A percentile compares a stretch with the other conserved stretches of the same genome.
Conservation (phyloP, 2,888 invertebrate species). For the Plusia festucae region DNA sequence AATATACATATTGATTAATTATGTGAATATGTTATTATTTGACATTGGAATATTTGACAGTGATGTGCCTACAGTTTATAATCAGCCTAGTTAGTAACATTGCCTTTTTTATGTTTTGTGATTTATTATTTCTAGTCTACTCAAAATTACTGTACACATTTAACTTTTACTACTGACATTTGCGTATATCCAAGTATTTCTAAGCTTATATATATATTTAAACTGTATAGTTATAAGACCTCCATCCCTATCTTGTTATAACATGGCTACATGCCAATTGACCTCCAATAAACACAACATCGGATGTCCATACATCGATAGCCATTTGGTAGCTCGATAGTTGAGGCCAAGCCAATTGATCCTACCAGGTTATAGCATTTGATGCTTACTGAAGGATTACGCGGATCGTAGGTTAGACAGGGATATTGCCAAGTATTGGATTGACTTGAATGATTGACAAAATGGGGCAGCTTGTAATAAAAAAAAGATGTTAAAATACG, state of each 20-base stretch:
- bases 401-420: not conserved
- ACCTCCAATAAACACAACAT: constrained; percentile 24
- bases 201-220: not conserved
- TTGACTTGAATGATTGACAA: too few relatives aligned
- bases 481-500: too few relatives aligned
- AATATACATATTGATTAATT: not conserved
- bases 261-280: constrained; percentile 41
- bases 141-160: too few relatives aligned
- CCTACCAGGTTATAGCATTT: constrained; percentile 18
- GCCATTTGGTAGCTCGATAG: constrained; percentile 38
- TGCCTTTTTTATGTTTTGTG: too few relatives aligned
- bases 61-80: not conserved
- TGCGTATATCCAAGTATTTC: too few relatives aligned
- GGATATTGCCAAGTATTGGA: too few relatives aligned
- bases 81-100: too few relatives aligned
- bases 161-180: too few relatives aligned
- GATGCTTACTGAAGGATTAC: constrained; percentile 14
- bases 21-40: not conserved
- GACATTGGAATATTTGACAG: not conserved
- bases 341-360: constrained; percentile 16
- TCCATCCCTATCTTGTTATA: not conserved
- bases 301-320: constrained; percentile 41
- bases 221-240: not conserved
- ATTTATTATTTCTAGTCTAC: too few relatives aligned
- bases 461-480: too few relatives aligned